Base-by-base conservation (phyloP, 1,140 invertebrate species). In the Bombus sylvicola region DNA sequence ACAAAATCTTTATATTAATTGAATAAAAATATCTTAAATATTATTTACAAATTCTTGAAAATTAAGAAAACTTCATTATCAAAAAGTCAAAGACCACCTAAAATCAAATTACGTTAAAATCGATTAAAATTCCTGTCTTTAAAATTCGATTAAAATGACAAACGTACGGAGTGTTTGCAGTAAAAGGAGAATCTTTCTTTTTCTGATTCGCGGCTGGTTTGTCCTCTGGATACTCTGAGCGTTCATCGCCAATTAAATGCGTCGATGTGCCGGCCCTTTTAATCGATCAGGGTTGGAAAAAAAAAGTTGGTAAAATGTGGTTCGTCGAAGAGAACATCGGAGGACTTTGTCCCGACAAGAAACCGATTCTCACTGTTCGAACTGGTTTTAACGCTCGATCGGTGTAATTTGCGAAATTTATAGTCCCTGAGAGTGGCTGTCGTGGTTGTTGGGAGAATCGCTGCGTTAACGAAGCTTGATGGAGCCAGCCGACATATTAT, bases 371-470 rank as follows among this genome's bases (percentile, higher is more conserved):
- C 47, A 18, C 82, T 57, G 39, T 41, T 39, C 39, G 83, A 34
- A 81, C 47, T 73, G 72, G 81, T 15, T 91, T 91, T 85, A 88
- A 89, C 85, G 89, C 87, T 88, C 87, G 91, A 92, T 87, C 87
- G 74, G 71, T 62, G 83, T 89, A 90, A 89, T 92, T 92, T 91
- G 87, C 66, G 75, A 90, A 91, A 92, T 92, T 92, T 92, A 91
- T 90, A 78, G 90, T 86, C 80, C 85, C 86, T 12, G 28, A 28
- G 13, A 18, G 62, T 25, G 47, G 88, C 68, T 6, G 71, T 47
- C 12, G 77, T 34, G 77, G 41, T 47, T 28, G 59, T n/a, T 62
- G 71, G 28, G 83, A 73, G 76, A 39, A 59, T 68, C 85, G 53
- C 53, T 77, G 89, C 84, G 83, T 89, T 91, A 91, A 91, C 89